phyloP scores from a whole-genome alignment of 2,113 vertebrate genomes.

The Pungitius pungitius region DNA sequence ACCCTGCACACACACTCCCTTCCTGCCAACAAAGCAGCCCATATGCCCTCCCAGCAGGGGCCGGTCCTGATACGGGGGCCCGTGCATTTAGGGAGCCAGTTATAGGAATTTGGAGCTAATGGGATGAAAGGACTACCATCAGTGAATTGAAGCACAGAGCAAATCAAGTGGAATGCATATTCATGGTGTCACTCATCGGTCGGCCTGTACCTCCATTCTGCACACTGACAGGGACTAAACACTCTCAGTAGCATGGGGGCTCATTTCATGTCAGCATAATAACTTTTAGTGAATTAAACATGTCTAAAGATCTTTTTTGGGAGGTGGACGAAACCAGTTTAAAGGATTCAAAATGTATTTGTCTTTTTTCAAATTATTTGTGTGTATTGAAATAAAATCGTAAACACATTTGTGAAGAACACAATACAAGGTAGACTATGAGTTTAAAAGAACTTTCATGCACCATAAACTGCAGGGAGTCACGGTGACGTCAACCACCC shows the following conservation, averaged over 20 bases:
- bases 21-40: conserved; percentile 78
- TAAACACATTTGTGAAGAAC: neutral
- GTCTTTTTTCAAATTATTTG: neutral
- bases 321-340: neutral
- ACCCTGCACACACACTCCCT: conserved; percentile 74
- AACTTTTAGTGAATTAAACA: conserved; percentile 2
- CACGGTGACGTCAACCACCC: neutral
- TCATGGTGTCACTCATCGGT: conserved; percentile 64
- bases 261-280: conserved; percentile 11
- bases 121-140: conserved; percentile 75
- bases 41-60: conserved; percentile 81
- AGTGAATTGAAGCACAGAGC: conserved; percentile 69
- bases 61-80: conserved; percentile 66
- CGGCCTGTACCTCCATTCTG: conserved; percentile 11
- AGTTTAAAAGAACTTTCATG: neutral
- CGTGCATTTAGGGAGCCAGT: conserved; percentile 73
- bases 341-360: neutral
- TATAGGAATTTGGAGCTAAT: conserved; percentile 79
- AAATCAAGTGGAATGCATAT: conserved; percentile 75
- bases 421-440: neutral
- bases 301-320: neutral
- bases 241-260: neutral
- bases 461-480: neutral
- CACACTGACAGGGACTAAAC: conserved; percentile 7
- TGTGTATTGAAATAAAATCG: neutral